Conservation (phyloP, 2,888 invertebrate species). For the Brachyopa scutellaris region DNA sequence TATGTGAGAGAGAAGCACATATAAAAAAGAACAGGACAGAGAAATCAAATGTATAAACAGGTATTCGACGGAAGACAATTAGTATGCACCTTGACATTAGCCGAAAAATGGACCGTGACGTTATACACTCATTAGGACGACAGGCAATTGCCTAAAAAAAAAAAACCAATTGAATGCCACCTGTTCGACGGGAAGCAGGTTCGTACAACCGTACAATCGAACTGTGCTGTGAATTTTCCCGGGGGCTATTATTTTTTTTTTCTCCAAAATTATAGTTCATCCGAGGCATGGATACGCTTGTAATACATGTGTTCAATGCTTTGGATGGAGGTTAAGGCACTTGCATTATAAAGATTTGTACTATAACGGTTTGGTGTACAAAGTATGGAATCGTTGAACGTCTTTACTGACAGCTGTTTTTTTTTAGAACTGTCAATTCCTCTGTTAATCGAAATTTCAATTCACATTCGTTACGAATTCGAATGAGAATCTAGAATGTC, state of each 20-base stretch:
- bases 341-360: conserved; percentile 45
- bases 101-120: conserved; percentile 69
- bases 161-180: conserved; percentile 58
- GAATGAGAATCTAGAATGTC: too few species aligned
- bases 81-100: conserved; percentile 71
- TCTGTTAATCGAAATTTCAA: too few species aligned
- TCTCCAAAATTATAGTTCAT: conserved; percentile 54
- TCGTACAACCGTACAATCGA: conserved; percentile 25
- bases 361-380: conserved; percentile 54
- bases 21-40: neutral
- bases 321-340: neutral
- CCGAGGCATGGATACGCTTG: conserved; percentile 43
- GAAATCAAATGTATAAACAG: conserved; percentile 51
- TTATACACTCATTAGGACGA: conserved; percentile 60
- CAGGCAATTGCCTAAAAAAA: conserved; percentile 1
- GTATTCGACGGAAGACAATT: conserved; percentile 61
- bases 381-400: too few species aligned
- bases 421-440: too few species aligned
- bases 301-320: conserved; percentile 29
- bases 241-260: conserved; percentile 50
- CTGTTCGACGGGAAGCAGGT: conserved; percentile 35
- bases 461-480: too few species aligned
- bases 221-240: conserved; percentile 49
- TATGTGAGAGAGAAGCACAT: conserved; percentile 1
- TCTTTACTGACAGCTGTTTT: too few species aligned